Percentiles rank a stretch among this genome's conserved stretches.
phyloP scores from a whole-genome alignment of 2,888 invertebrate genomes.

The Zygothrica quintamaculata region DNA sequence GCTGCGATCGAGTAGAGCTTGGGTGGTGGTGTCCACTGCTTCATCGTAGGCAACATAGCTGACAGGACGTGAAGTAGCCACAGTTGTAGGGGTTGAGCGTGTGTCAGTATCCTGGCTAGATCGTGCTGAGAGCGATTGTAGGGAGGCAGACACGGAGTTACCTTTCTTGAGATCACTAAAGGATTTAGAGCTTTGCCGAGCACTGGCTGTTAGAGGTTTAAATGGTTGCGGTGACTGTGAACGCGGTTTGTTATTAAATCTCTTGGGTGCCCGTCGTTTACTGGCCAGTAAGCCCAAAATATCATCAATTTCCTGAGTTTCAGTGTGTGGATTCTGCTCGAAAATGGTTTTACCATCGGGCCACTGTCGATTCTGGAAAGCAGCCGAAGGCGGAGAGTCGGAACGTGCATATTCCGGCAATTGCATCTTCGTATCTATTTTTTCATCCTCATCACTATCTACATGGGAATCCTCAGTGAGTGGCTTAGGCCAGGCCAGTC shows the following conservation, averaged over 20 bases:
- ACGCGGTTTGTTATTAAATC: constrained; percentile 58
- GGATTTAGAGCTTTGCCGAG: constrained; percentile 68
- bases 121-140: constrained; percentile 56
- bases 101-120: constrained; percentile 70
- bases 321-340: constrained; percentile 36
- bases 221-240: constrained; percentile 71
- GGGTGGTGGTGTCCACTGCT: constrained; percentile 77
- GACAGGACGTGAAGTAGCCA: constrained; percentile 53
- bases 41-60: constrained; percentile 43
- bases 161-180: constrained; percentile 69
- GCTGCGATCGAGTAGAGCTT: constrained; percentile 82
- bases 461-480: constrained; percentile 37
- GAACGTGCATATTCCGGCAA: constrained; percentile 69
- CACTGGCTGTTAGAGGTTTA: constrained; percentile 52
- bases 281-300: constrained; percentile 31
- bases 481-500: constrained; percentile 78
- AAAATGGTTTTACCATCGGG: constrained; percentile 78
- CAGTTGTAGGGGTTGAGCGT: constrained; percentile 50
- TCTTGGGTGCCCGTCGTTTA: constrained; percentile 25
- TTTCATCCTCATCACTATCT: constrained; percentile 47
- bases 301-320: constrained; percentile 49
- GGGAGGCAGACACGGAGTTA: constrained; percentile 56
- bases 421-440: constrained; percentile 27
- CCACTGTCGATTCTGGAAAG: constrained; percentile 77
- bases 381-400: constrained; percentile 65